Conservation (phyloP, 2,797 vertebrate genomes). For the Darevskia nairensis region DNA sequence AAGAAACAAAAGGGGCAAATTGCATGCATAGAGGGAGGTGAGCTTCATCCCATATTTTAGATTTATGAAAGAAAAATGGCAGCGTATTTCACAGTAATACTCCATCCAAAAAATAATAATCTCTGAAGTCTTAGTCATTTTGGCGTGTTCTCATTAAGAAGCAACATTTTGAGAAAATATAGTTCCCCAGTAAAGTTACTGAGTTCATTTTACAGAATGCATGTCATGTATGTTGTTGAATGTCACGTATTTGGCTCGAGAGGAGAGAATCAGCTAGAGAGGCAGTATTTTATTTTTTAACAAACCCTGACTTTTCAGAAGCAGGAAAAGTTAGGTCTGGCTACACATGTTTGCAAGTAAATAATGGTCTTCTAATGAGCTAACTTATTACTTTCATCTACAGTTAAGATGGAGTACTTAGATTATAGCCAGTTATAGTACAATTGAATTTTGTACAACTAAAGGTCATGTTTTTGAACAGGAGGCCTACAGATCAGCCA, state of each 20-base stretch:
- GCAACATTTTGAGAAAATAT: too few relatives aligned
- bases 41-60: not conserved
- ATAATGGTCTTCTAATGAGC: constrained; percentile 15
- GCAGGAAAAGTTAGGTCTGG: not conserved
- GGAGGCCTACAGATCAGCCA: not conserved
- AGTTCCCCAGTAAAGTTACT: not conserved
- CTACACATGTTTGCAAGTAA: not conserved
- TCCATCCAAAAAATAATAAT: not conserved
- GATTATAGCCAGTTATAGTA: constrained; percentile 14
- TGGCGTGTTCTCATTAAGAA: too few relatives aligned
- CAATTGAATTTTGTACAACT: constrained; percentile 21
- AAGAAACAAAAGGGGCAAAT: not conserved
- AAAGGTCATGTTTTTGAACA: constrained; percentile 17
- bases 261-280: not conserved
- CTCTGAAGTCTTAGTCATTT: too few relatives aligned
- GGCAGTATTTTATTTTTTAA: not conserved
- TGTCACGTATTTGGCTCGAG: not conserved
- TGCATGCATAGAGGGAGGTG: not conserved
- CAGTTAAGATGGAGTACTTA: constrained; percentile 10
- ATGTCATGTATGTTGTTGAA: not conserved
- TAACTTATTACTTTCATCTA: constrained; percentile 6
- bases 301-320: not conserved
- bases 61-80: not conserved
- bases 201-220: too few relatives aligned
- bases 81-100: not conserved